phyloP scores from a whole-genome alignment of 2,888 invertebrate genomes.

The Craniophora ligustri region DNA sequence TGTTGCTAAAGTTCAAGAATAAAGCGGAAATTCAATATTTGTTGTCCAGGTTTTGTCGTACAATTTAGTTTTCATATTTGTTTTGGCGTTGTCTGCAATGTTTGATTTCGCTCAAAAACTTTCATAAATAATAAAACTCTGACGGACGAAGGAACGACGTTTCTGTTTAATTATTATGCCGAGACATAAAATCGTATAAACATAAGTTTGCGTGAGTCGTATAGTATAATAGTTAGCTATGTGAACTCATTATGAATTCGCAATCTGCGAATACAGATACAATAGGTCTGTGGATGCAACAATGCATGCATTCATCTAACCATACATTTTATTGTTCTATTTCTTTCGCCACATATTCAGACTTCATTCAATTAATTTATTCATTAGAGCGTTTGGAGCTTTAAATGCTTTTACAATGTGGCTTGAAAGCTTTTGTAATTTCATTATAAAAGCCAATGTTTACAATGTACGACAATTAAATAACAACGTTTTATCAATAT shows the following conservation, averaged over 20 bases:
- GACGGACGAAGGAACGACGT: neutral
- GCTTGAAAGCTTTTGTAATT: conserved; percentile 19
- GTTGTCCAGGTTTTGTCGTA: neutral
- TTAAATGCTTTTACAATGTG: conserved; percentile 19
- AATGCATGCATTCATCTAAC: conserved; percentile 71
- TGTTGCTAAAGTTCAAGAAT: neutral
- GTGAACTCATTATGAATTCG: conserved; percentile 69
- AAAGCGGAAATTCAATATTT: conserved; percentile 2
- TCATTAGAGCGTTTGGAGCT: conserved; percentile 49
- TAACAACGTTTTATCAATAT: conserved; percentile 16
- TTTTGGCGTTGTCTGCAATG: too few species aligned
- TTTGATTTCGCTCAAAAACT: too few species aligned
- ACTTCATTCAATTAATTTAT: conserved; percentile 60
- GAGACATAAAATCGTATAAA: neutral
- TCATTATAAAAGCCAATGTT: conserved; percentile 23
- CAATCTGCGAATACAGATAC: conserved; percentile 56
- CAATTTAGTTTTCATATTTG: neutral
- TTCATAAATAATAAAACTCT: too few species aligned
- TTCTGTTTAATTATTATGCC: neutral
- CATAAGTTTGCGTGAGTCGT: neutral
- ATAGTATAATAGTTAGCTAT: conserved; percentile 11
- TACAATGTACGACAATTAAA: conserved; percentile 15
- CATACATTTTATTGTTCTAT: conserved; percentile 55
- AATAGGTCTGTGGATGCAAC: conserved; percentile 69
- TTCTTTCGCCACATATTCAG: conserved; percentile 54